Evolutionary conservation across 2,113 vertebrate species (phyloP), one percentile per base, ranked within the genome.

Genomic region (Aegithalos caudatus): DNA sequence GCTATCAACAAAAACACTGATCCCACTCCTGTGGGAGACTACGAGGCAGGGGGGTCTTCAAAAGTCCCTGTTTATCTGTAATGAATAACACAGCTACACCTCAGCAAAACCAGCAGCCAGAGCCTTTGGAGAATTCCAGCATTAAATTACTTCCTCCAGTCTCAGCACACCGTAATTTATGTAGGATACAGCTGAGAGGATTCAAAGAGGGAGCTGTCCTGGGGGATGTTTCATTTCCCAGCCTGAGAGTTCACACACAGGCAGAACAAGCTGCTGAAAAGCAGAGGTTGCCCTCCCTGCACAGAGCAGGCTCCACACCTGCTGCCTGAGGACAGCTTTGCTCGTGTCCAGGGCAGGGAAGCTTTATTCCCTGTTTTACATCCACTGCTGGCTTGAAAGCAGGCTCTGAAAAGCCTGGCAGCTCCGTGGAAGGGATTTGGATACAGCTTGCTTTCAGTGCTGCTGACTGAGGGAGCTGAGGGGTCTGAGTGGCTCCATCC

Each of bases 191-290:
- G 92, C 84, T 1, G 54, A 80, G 90, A 95, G 90, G 40, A 95
- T 93, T 94, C 92, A 90, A 84, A 95, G 96, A 38, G 79, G 18
- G 85, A 47, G 81, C 82, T 70, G 94, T 94, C 77, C 65, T 74
- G 87, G 85, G 80, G 87, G 90, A 94, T 97, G 88, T 82, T 96
- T 85, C 82, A 69, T 90, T 96, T 93, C 92, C 86, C 94, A 95
- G 92, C 74, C 81, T 1, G 66, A 38, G 85, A 87, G 90, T 38
- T 91, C 79, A 80, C 81, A 64, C 3, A 2, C 53, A n/a, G 53
- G 90, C 90, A 92, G 70, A 65, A 87, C 81, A 81, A 69, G 81
- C 29, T 74, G 82, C 73, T 56, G 67, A 74, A 57, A 91, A 70
- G 38, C 60, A 47, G 50, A 81, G 47, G 25, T 38, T 96, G 62